Evolutionary conservation across 2,888 invertebrate species (phyloP), one percentile per base, ranked within the genome.

Genomic region (Drepana falcataria): DNA sequence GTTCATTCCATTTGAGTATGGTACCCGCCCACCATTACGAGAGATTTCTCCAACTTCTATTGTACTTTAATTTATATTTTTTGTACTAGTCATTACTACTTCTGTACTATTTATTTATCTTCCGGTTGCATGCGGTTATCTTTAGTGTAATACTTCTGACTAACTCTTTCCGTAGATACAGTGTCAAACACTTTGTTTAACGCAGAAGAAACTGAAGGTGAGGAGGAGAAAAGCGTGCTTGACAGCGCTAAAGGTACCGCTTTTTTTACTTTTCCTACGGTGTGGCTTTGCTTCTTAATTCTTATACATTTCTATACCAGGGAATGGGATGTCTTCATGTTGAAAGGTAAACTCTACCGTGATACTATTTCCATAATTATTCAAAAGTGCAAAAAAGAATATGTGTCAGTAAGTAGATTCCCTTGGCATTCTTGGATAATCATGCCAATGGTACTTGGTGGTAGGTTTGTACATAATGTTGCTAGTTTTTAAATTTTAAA

Each of bases 151-250:
- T 34, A 33, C 51, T 33, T 51, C 65, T 59, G 63, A 66, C 75
- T 75, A 75, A 69, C 70, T 69, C 61, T 71, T 72, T 72, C 64
- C 67, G 63, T 80, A 83, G 81, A 82, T 71, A 71, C 76, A 59
- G 61, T 82, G 75, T 71, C 73, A 68, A 73, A 73, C 59, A 66
- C 69, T 59, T 53, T 79, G 53, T 72, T 67, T 69, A 71, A 65
- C 48, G 59, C 48, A 4, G 75, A 75, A 41, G 65, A 67, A 21
- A 63, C 61, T 4, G 66, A 37, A 5, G 37, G 37, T 37, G 37
- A 37, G 3, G 37, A 68, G 33, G 69, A 66, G 9, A 3, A 44
- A 44, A 44, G 44, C 35, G 59, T 62, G 47, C 55, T 69, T 56
- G 68, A 72, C 59, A 59, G 64, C 37, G 56, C 64, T 53, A 68